A percentile compares a stretch with the other conserved stretches of the same genome.
Evolutionary conservation across 2,113 vertebrate genomes (phyloP).

Genomic region (Taxidea taxus): DNA sequence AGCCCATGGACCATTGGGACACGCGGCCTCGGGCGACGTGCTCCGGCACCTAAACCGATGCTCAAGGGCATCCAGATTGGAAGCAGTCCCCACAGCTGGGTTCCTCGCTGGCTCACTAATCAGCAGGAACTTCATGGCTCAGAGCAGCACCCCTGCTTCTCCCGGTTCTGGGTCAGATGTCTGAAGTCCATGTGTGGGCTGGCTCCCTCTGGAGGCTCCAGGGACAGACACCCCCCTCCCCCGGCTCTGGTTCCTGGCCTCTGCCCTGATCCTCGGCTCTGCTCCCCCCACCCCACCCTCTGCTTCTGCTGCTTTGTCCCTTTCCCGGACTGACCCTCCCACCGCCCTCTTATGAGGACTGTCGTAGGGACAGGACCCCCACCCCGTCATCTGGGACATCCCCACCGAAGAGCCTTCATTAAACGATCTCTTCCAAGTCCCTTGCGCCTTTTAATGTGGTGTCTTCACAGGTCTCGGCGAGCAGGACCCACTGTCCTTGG

Average conservation of each 20-base stretch:
- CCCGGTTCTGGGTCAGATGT: background rate
- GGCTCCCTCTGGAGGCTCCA: background rate
- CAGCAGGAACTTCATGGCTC: background rate
- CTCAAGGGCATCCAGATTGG: background rate
- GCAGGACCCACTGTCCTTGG: background rate
- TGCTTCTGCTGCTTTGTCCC: background rate
- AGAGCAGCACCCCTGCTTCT: background rate
- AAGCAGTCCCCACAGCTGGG: background rate
- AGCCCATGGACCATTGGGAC: background rate
- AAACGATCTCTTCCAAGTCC: background rate
- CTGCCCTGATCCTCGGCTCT: background rate
- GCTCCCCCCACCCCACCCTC: background rate
- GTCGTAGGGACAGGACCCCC: background rate
- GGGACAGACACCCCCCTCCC: background rate
- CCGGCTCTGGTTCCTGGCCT: background rate
- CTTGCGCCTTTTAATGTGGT: background rate
- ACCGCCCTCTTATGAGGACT: background rate
- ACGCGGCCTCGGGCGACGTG: background rate
- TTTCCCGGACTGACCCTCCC: background rate
- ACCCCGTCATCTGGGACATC: too few species aligned
- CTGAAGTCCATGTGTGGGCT: background rate
- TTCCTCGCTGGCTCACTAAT: fast-evolving
- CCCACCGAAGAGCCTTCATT: background rate
- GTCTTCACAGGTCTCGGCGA: background rate
- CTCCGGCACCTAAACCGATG: background rate